A percentile compares a stretch with the other conserved stretches of the same genome.
Conservation (phyloP, 2,113 vertebrate genomes). For the Oenanthe oenanthe region DNA sequence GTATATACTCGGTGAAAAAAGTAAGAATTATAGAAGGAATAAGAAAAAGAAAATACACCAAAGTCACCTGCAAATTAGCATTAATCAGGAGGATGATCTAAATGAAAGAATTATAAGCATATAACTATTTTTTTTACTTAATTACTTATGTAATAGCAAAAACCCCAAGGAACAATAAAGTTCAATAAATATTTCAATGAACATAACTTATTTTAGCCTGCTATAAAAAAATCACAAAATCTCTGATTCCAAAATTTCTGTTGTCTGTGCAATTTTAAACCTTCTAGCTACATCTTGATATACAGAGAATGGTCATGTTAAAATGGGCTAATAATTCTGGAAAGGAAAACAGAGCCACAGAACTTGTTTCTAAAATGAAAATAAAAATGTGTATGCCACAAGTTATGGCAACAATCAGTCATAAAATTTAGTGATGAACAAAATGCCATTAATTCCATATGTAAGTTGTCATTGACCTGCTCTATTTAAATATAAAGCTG, state of each 20-base stretch:
- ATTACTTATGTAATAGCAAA: neutral
- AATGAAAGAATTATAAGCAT: neutral
- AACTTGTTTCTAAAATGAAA: neutral
- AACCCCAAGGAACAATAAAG: neutral
- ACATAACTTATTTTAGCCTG: slow-evolving; percentile 24
- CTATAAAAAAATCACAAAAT: neutral
- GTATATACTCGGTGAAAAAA: neutral
- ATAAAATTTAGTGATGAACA: neutral
- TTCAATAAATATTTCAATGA: neutral
- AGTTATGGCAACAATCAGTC: neutral
- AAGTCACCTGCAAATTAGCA: neutral
- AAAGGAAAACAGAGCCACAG: neutral
- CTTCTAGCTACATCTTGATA: neutral
- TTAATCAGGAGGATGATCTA: neutral
- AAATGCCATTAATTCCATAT: neutral
- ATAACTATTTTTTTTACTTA: neutral
- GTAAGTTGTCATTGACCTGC: neutral
- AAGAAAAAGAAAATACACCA: neutral
- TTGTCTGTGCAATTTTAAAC: neutral
- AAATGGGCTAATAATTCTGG: neutral
- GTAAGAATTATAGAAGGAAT: neutral
- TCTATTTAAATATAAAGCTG: neutral
- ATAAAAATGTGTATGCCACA: neutral
- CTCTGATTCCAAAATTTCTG: neutral
- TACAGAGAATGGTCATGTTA: neutral